Evolutionary conservation across 2,113 vertebrate genomes (phyloP), one percentile per base, ranked within the genome.

Genomic region (Carettochelys insculpta): DNA sequence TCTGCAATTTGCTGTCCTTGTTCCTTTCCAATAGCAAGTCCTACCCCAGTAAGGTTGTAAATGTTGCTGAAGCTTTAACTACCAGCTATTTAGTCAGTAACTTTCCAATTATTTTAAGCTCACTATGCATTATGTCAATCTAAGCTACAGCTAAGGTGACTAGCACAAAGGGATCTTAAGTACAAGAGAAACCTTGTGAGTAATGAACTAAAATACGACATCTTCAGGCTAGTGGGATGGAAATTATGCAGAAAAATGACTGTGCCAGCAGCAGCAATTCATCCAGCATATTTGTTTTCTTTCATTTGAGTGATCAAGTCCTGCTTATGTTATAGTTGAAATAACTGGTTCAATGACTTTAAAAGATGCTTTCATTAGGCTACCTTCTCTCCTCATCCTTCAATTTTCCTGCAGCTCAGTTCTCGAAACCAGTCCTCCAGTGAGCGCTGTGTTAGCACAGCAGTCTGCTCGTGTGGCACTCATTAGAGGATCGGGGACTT

Each of bases 1-100:
- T 68, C 38, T 68, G 20, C 61, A 22, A 13, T 41, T 48, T 71
- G 47, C 77, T 34, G 11, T 43, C 53, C 6, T 3, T 9, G 27
- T 41, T 0, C 5, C 17, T 20, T 54, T 0, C 0, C 24, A 43
- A 29, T 5, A 54, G 1, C 16, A 8, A 0, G 16, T 61, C 19
- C 68, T 76, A 51, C 38, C 65, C 75, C 0, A 2, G 24, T 51
- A 52, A 2, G 2, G 1, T 24, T 14, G 4, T 5, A 16, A 85
- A 85, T 27, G 45, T n/a, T 83, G 82, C 43, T 22, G 24, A 20
- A 58, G 56, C 51, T 88, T 47, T 12, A 29, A 9, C 71, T 53
- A 38, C 34, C 5, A 13, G 29, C 65, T 38, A 8, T 19, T 92
- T 16, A 16, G 56, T 27, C 34, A 2, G 0, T 29, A 0, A 50